phyloP scores from a whole-genome alignment of 2,113 vertebrate species.

The Xerus inauris region DNA sequence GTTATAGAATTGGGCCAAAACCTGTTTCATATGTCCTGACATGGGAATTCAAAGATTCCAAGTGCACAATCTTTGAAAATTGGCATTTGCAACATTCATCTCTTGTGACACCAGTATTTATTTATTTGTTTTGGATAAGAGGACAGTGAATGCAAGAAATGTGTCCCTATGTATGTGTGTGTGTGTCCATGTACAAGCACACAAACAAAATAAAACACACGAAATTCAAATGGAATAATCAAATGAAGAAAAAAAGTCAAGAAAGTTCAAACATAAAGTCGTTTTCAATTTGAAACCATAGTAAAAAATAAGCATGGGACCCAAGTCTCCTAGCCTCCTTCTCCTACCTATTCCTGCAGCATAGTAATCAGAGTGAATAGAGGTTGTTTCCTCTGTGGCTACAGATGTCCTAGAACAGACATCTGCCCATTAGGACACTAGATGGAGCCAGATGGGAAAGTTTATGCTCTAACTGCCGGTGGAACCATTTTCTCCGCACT shows the following conservation, averaged over 20 bases:
- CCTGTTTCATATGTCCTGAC: not conserved
- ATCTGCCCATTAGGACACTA: slow-evolving; percentile 74
- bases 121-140: not conserved
- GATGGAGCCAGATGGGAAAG: slow-evolving; percentile 81
- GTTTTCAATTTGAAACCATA: slow-evolving; percentile 18
- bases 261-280: slow-evolving; percentile 17
- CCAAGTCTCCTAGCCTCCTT: not conserved
- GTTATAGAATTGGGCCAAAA: slow-evolving; percentile 61
- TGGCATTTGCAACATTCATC: not conserved
- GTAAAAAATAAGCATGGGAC: not conserved
- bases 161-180: no score
- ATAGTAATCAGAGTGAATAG: not conserved
- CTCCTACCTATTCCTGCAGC: not conserved
- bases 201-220: not conserved
- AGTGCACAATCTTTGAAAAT: not conserved
- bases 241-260: slow-evolving; percentile 20
- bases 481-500: slow-evolving; percentile 67
- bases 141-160: not conserved
- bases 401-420: slow-evolving; percentile 45
- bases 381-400: not conserved
- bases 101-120: not conserved
- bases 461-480: slow-evolving; percentile 53
- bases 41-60: not conserved
- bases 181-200: not conserved
- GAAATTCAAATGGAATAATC: slow-evolving; percentile 40